Evolutionary conservation across 53 echinoderm and acorn worm genomes (phyloP), one percentile per base, ranked within the genome.

Genomic region (Zoroaster sp.): DNA sequence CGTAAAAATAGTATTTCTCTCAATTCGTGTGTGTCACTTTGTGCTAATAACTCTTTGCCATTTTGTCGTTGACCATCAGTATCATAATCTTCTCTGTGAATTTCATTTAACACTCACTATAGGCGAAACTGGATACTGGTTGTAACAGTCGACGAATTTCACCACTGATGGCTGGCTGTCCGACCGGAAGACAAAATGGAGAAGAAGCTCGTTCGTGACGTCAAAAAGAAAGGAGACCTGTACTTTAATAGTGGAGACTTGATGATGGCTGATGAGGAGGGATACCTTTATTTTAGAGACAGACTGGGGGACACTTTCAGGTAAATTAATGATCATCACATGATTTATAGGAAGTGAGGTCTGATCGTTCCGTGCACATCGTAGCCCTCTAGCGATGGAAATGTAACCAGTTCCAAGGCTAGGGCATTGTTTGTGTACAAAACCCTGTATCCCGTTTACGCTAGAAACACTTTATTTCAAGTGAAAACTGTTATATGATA

Each of bases 301-400:
- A 87, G 99, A 33, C 74, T 96, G 5, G 96, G 99, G 0, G 96
- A 99, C 47, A 96, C 99, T 21, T 99, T 99, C 92, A 94, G 99
- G 99, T 99, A 40, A 79, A 18, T 36, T 46, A 30, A 7, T 33
- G 37, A 2, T 70, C 20, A 20, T 55, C 0, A 10, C 8, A 34
- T 39, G 10, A 35, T 42, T n/a, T 68, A 14, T 76, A 38, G 2
- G 14, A 39, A 53, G 3, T 75, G 42, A 25, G 54, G 21, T 5
- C 4, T 17, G 54, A 5, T 14, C 17, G 51, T 53, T 53, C 5
- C 21, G 54, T 79, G 9, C 20, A 55, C 25, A 23, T 30, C 33
- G 39, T 77, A 77, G 0, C 51, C 31, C 46, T n/a, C 77, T 51
- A 17, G 34, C 15, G 39, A 77, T 1, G 47, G 77, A 28, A 49